Conservation (phyloP, 2,797 vertebrate genomes). For the Enteromius fasciolatus region DNA sequence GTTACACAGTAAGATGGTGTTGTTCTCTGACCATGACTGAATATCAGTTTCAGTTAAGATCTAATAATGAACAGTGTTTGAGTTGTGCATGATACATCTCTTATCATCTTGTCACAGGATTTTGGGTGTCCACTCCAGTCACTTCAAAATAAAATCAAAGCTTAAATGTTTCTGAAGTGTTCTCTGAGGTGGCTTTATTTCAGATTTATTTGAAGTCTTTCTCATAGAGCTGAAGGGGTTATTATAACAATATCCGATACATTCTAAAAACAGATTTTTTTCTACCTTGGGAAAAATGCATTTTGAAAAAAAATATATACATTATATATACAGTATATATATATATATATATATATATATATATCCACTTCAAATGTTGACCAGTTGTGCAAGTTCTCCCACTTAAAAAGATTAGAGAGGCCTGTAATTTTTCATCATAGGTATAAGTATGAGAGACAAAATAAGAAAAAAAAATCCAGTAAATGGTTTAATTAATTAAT, state of each 20-base stretch:
- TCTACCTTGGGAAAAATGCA: not conserved
- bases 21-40: constrained; percentile 7
- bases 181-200: not conserved
- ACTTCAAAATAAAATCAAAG: not conserved
- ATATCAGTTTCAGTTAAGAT: constrained; percentile 22
- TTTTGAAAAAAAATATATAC: not conserved
- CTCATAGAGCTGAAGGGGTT: not conserved
- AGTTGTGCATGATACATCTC: not conserved
- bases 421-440: too few relatives aligned
- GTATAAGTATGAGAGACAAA: too few relatives aligned
- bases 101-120: not conserved
- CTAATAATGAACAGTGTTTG: constrained; percentile 16
- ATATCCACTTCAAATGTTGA: too few relatives aligned
- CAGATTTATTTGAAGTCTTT: not conserved
- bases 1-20: constrained; percentile 3
- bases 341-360: too few relatives aligned
- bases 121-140: not conserved
- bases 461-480: too few relatives aligned
- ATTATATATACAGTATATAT: too few relatives aligned
- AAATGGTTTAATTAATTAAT: too few relatives aligned
- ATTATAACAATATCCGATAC: not conserved
- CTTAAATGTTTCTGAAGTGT: not conserved
- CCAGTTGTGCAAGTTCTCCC: too few relatives aligned
- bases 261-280: not conserved
- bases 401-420: too few relatives aligned